Base-by-base conservation (phyloP, 1,140 invertebrate genomes). In the Papilio polytes region DNA sequence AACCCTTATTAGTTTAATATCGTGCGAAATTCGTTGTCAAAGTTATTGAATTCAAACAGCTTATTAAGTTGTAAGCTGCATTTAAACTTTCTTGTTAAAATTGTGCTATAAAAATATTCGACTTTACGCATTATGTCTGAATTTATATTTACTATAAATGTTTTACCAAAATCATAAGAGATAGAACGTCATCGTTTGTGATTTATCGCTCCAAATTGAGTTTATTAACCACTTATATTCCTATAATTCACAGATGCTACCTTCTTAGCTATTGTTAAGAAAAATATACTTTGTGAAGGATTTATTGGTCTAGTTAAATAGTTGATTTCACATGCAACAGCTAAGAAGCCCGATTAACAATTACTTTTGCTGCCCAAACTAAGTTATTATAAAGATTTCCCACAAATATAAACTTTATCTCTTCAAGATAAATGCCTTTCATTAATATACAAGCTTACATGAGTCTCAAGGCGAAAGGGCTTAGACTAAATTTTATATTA, bases 391-490 rank as follows among this genome's bases (percentile, higher is more conserved):
- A 74, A 74, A 74, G 76, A 48, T 56, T 56, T n/a, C 53, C 53
- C 51, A 81, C 20, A 84, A 83, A 81, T 73, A 36, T 82, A 66
- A 86, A 82, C 83, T 88, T 85, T 81, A 85, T 86, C 26, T 84
- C 86, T 86, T 82, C 78, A 84, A 87, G 82, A 88, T 85, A 26
- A 81, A 80, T 84, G 84, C 85, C 85, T 53, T 83, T 73, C n/a
- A 80, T 73, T 83, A 83, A 81, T 88, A 87, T 85, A 83, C 80
- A 90, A 82, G 86, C 87, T 91, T 92, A 88, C 88, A 86, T 86
- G 79, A 88, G 81, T 90, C 86, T 86, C 81, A 90, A 90, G 91
- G 90, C 87, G 90, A 92, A 92, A 92, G 93, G 93, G 91, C 92
- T 94, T 93, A 90, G 88, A 86, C 88, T 84, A 90, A 88, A 85